Evolutionary conservation across 92 coral and sea anemone species (phyloP).

Genomic region (Parazoanthus darwini): DNA sequence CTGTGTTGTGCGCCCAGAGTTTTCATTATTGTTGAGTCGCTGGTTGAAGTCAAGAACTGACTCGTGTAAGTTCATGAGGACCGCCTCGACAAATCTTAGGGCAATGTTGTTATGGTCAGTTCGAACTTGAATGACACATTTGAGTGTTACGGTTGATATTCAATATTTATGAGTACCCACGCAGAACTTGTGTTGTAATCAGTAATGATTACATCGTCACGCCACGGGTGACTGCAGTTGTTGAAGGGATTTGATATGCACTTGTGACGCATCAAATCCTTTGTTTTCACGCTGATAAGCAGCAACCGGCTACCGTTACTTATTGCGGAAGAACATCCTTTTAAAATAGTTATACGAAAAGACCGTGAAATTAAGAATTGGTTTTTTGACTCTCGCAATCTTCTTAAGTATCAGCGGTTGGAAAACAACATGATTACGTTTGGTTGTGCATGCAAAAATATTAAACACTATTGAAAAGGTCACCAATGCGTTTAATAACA

Average conservation of each 20-base stretch:
- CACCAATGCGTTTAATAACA: neutral
- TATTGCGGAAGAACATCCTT: neutral
- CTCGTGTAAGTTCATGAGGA: constrained; percentile 24
- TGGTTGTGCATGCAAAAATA: neutral
- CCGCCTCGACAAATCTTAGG: neutral
- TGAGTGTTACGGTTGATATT: neutral
- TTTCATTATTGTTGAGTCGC: neutral
- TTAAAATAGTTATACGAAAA: neutral
- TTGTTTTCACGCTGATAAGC: neutral
- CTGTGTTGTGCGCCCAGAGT: constrained; percentile 13
- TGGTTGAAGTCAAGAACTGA: constrained; percentile 9
- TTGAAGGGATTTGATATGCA: neutral
- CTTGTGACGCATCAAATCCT: neutral
- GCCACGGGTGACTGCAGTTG: neutral
- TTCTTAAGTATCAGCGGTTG: neutral
- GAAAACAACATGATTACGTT: neutral
- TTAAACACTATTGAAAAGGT: neutral
- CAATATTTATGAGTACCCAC: neutral
- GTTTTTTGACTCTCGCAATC: neutral
- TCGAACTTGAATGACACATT: neutral
- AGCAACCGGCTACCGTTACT: neutral
- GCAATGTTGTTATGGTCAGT: constrained; percentile 7
- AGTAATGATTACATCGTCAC: neutral
- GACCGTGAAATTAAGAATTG: neutral
- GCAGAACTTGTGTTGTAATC: neutral